Evolutionary conservation across 2,888 invertebrate genomes (phyloP).

Genomic region (Teleiodes luculella): DNA sequence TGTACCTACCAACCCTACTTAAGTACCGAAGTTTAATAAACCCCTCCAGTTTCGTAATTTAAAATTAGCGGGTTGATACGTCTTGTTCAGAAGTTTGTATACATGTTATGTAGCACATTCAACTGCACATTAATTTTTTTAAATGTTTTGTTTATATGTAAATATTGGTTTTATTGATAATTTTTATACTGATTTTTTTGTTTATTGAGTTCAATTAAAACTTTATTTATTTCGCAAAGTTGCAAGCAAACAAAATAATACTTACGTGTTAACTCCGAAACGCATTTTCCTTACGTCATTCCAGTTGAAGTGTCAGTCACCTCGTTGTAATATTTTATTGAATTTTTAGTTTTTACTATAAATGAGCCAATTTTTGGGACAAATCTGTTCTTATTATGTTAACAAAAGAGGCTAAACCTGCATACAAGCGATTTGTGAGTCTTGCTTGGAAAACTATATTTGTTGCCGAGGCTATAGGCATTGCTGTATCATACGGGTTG

Average conservation of each 20-base stretch:
- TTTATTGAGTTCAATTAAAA: too few species aligned
- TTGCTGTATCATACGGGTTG: slow-evolving; percentile 80
- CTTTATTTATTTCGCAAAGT: too few species aligned
- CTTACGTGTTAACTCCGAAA: too few species aligned
- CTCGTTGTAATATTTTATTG: background rate
- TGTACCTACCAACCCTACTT: too few species aligned
- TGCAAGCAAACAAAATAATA: too few species aligned
- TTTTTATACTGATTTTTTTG: too few species aligned
- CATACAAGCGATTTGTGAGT: slow-evolving; percentile 71
- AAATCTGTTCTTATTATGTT: slow-evolving; percentile 77
- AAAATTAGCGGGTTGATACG: background rate
- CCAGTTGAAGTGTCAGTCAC: background rate
- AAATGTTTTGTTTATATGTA: too few species aligned
- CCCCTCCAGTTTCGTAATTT: background rate
- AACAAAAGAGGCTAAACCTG: slow-evolving; percentile 80
- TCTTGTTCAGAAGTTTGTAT: background rate
- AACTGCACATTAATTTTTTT: too few species aligned
- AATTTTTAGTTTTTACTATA: background rate
- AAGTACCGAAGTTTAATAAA: background rate
- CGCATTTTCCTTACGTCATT: background rate
- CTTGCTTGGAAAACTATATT: slow-evolving; percentile 77
- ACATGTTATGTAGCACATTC: too few species aligned
- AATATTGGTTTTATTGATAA: too few species aligned
- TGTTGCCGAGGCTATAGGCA: slow-evolving; percentile 77
- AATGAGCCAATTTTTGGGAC: background rate